Percentiles rank a stretch among this genome's conserved stretches.
Evolutionary conservation across 1,140 invertebrate species (phyloP).

Genomic region (Procambarus clarkii): DNA sequence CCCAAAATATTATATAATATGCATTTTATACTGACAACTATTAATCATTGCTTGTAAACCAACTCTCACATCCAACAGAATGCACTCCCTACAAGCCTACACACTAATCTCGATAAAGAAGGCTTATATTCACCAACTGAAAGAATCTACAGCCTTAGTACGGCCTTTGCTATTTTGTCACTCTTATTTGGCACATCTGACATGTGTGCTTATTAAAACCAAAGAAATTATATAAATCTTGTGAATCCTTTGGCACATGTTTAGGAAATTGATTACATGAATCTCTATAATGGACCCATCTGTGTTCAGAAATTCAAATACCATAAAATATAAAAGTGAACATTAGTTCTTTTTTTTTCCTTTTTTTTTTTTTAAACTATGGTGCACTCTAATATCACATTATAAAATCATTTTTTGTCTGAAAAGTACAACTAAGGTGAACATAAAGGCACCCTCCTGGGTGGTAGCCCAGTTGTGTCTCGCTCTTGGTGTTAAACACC

Average conservation of each 20-base stretch:
- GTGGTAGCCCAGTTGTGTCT: too few species aligned
- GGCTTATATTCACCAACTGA: neutral
- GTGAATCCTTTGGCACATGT: neutral
- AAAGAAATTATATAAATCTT: neutral
- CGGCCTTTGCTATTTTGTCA: neutral
- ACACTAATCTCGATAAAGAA: neutral
- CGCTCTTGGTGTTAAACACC: too few species aligned
- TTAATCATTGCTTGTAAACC: neutral
- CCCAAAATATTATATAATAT: neutral
- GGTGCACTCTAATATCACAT: neutral
- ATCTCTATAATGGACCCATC: slow-evolving; percentile 3
- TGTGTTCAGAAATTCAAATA: neutral
- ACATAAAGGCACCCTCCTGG: too few species aligned
- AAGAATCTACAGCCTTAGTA: neutral
- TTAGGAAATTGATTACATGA: neutral
- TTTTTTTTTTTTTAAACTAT: too few species aligned
- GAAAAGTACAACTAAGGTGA: too few species aligned
- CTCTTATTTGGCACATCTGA: neutral
- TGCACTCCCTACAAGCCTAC: neutral
- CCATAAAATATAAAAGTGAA: neutral
- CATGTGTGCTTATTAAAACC: neutral
- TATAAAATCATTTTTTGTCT: too few species aligned
- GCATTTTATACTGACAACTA: neutral
- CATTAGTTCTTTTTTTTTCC: neutral
- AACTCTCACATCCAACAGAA: neutral